phyloP scores from a whole-genome alignment of 2,113 vertebrate species.

The Pangasianodon gigas region DNA sequence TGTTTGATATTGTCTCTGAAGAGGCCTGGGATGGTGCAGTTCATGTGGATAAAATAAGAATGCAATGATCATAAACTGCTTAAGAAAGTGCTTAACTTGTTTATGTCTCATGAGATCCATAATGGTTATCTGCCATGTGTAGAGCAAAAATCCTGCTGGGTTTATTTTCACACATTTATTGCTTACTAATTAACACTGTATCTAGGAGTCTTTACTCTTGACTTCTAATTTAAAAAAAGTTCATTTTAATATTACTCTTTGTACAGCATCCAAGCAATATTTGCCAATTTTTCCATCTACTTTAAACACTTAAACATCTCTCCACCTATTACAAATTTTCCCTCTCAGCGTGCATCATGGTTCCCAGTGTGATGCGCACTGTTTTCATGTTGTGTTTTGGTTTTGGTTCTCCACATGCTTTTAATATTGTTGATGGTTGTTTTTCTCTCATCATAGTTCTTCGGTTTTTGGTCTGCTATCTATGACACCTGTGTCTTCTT shows the following conservation, averaged over 20 bases:
- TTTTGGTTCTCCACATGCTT: not conserved
- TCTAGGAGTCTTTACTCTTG: not conserved
- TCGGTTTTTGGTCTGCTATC: not conserved
- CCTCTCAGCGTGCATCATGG: not conserved
- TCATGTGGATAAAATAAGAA: not conserved
- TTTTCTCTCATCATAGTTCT: not conserved
- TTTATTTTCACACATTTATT: constrained; percentile 8
- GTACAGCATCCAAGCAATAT: not conserved
- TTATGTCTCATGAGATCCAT: not conserved
- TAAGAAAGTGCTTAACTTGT: not conserved
- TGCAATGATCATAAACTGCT: not conserved
- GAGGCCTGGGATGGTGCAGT: not conserved
- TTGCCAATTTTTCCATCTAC: not conserved
- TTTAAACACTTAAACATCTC: not conserved
- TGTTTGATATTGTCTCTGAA: not conserved
- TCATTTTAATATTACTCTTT: not conserved
- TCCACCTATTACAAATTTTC: not conserved
- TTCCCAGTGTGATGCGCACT: not conserved
- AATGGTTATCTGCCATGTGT: not conserved
- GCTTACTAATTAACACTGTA: not conserved
- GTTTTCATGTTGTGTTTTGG: not conserved
- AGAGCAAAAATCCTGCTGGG: not conserved
- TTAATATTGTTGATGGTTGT: not conserved
- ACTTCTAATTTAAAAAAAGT: not conserved
- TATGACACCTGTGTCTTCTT: not conserved